Base-by-base conservation (phyloP, 2,888 invertebrate species). In the Nomada ferruginata region DNA sequence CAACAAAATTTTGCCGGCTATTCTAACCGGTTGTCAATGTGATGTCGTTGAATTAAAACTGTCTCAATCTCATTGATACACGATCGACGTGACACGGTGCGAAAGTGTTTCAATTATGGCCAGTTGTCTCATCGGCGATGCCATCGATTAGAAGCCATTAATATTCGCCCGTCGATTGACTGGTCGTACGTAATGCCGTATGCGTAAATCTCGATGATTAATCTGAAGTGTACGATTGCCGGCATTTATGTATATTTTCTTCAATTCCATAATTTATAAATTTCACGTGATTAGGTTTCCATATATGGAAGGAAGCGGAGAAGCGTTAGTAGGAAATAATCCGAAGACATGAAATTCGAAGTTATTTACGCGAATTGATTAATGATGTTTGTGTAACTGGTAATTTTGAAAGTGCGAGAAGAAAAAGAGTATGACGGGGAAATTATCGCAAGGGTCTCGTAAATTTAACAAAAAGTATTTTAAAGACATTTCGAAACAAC, bases 81-180 rank as follows among this genome's bases (percentile, higher is more conserved):
- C 68, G 53, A 13, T 59, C 29, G 20, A 15, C 47, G 47, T 47
- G 15, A 64, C 52, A 23, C 18, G 75, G 11, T 52, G 13, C 59
- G 77, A 77, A 75, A 83, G 68, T 55, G 36, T 72, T 69, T 65
- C 83, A 61, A 76, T 83, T 68, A 69, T 36, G 57, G 57, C 13
- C 65, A 61, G 70, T 68, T 70, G 53, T 55, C 60, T 59, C 68
- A 70, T 76, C 79, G 57, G 18, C 52, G 74, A 61, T 42, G 52
- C 74, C 47, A 55, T 69, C 57, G 69, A 76, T 83, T 79, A 70
- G 76, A 64, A 75, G 63, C 55, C 60, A 70, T 72, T 65, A 60
- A 44, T 23, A 59, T 68, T 70, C 64, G 23, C n/a, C 15, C 20
- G 47, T 42, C 36, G 52, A 26, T 15, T 26, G 20, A 36, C 36